These are phyloP conservation scores for Polydrusus cervinus DNA, from an alignment of 2,888 invertebrate species.

Conservation along the genomic window DNA sequence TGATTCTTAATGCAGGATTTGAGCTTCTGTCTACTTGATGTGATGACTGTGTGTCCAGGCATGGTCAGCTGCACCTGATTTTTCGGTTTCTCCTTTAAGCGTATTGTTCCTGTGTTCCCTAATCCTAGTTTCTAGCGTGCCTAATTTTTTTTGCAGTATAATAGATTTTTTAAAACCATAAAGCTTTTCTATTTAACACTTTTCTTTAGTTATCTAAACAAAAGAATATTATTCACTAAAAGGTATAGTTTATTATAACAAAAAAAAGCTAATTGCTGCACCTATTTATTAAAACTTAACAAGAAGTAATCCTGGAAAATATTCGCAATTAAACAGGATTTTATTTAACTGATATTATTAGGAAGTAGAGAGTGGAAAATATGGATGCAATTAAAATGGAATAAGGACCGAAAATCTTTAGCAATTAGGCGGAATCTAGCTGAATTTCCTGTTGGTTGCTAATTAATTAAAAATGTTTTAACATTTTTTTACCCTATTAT, in stretches of 20 bases:
- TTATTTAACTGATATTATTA: slow-evolving; percentile 5
- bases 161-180: too few relatives aligned
- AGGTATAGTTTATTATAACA: background rate
- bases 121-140: too few relatives aligned
- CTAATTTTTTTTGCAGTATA: too few relatives aligned
- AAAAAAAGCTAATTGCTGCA: background rate
- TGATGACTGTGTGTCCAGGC: too few relatives aligned
- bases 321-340: slow-evolving; percentile 3
- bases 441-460: background rate
- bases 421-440: slow-evolving; percentile 6
- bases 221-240: too few relatives aligned
- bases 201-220: too few relatives aligned
- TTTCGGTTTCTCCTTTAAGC: too few relatives aligned
- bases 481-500: background rate
- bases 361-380: slow-evolving; percentile 7
- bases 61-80: too few relatives aligned
- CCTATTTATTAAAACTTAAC: background rate
- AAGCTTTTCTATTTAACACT: too few relatives aligned
- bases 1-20: too few relatives aligned
- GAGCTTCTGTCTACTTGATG: too few relatives aligned
- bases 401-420: slow-evolving; percentile 6
- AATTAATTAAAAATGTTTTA: slow-evolving; percentile 4
- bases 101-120: too few relatives aligned
- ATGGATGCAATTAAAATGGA: slow-evolving; percentile 15
- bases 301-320: background rate